These are phyloP conservation scores for Elgonia sp. DNA, from an alignment of 2,888 invertebrate species.

Conservation along the genomic window DNA sequence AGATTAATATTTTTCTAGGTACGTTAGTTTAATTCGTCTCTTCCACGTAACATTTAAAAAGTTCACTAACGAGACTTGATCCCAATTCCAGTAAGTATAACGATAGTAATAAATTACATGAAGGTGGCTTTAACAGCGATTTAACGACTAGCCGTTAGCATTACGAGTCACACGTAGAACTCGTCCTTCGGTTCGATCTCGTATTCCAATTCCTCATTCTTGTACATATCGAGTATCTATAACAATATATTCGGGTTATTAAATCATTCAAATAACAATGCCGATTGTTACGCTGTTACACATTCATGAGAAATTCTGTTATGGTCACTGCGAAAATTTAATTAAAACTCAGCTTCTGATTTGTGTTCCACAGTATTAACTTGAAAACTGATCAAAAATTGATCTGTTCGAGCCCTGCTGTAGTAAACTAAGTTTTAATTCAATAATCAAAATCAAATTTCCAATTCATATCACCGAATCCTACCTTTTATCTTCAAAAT, in stretches of 20 bases:
- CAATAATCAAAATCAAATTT: neutral
- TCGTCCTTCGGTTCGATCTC: constrained; percentile 95
- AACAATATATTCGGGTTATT: constrained; percentile 80
- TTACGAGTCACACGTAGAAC: constrained; percentile 92
- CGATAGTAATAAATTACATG: constrained; percentile 83
- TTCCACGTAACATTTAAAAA: constrained; percentile 76
- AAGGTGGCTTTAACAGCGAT: constrained; percentile 79
- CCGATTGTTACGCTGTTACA: constrained; percentile 1
- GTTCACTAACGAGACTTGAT: constrained; percentile 85
- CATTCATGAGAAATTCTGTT: constrained; percentile 38
- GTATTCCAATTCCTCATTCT: constrained; percentile 96
- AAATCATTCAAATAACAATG: constrained; percentile 46
- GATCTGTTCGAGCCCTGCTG: no score
- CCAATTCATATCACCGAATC: no score
- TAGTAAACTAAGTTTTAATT: no score
- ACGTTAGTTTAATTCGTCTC: constrained; percentile 77
- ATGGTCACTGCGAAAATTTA: constrained; percentile 40
- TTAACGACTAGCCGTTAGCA: constrained; percentile 74
- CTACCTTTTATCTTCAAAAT: no score
- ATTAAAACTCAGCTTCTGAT: constrained; percentile 31
- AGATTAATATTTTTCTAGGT: constrained; percentile 83
- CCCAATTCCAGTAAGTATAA: constrained; percentile 86
- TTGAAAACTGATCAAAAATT: no score
- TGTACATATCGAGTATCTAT: constrained; percentile 96
- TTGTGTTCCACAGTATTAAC: neutral